Evolutionary conservation across 2,797 vertebrate genomes (phyloP).

Genomic region (Halcyon badia): DNA sequence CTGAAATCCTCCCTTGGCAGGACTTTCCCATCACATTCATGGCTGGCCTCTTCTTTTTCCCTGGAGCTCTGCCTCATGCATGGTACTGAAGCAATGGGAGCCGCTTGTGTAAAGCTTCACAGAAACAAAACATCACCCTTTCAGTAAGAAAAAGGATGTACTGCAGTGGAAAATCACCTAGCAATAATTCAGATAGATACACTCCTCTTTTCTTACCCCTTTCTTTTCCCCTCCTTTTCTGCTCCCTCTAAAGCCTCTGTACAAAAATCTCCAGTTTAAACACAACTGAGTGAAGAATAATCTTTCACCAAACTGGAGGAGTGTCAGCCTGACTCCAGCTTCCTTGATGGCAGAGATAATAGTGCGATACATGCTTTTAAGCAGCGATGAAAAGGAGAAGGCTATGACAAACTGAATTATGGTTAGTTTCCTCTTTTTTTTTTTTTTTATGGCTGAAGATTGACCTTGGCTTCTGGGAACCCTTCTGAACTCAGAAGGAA

Average conservation of each 20-base stretch:
- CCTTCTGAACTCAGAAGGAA: slow-evolving; percentile 23
- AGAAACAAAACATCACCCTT: background rate
- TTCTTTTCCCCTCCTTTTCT: background rate
- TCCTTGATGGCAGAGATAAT: slow-evolving; percentile 1
- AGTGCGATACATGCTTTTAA: background rate
- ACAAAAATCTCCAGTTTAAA: background rate
- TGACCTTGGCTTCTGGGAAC: slow-evolving; percentile 22
- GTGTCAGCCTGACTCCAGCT: background rate
- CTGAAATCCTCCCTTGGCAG: background rate
- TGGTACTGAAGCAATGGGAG: background rate
- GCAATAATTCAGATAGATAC: background rate
- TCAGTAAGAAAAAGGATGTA: background rate
- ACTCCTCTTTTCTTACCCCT: background rate
- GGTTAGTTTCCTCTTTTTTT: background rate
- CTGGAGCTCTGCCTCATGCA: background rate
- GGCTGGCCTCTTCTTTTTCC: background rate
- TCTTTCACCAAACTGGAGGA: background rate
- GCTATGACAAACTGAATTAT: slow-evolving; percentile 16
- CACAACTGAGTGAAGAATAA: background rate
- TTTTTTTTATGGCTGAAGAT: background rate
- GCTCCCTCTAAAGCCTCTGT: background rate
- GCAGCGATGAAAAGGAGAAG: background rate
- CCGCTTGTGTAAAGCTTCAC: background rate
- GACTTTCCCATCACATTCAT: background rate
- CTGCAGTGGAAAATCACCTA: background rate